These are phyloP conservation scores for Caerostris darwini DNA, from an alignment of 1,140 invertebrate genomes.

Conservation along the genomic window DNA sequence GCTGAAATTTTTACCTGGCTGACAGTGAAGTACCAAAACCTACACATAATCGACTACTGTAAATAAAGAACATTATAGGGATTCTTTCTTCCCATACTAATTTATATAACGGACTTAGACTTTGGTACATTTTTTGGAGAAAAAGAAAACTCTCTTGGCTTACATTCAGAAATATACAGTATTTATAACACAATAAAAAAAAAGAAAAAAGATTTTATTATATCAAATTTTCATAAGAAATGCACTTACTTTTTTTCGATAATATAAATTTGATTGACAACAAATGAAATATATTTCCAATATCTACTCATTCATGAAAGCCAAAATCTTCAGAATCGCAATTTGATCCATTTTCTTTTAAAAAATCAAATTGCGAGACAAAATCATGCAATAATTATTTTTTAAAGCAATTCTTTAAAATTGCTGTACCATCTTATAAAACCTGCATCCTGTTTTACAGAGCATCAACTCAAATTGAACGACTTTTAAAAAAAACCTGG, in stretches of 20 bases:
- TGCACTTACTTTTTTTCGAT: background rate
- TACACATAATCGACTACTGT: no score
- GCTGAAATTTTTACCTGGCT: no score
- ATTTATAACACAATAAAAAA: no score
- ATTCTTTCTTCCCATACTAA: no score
- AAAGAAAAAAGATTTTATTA: no score
- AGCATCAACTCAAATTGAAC: background rate
- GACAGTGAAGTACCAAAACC: no score
- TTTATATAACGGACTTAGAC: no score
- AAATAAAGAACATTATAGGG: no score
- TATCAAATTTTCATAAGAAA: no score
- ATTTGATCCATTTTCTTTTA: slow-evolving; percentile 2
- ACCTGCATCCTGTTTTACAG: background rate
- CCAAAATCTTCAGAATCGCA: background rate
- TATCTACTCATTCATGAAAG: slow-evolving; percentile 37
- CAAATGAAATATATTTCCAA: background rate
- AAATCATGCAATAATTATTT: background rate
- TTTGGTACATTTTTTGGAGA: no score
- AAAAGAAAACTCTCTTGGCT: no score
- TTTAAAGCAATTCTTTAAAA: background rate
- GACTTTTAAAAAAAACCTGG: slow-evolving; percentile 9
- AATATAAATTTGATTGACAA: background rate
- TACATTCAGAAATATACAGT: no score
- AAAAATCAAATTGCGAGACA: background rate
- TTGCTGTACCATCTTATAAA: background rate